A percentile compares a stretch with the other conserved stretches of the same genome.
Evolutionary conservation across 2,113 vertebrate genomes (phyloP).

Genomic region (Catagonus wagneri): DNA sequence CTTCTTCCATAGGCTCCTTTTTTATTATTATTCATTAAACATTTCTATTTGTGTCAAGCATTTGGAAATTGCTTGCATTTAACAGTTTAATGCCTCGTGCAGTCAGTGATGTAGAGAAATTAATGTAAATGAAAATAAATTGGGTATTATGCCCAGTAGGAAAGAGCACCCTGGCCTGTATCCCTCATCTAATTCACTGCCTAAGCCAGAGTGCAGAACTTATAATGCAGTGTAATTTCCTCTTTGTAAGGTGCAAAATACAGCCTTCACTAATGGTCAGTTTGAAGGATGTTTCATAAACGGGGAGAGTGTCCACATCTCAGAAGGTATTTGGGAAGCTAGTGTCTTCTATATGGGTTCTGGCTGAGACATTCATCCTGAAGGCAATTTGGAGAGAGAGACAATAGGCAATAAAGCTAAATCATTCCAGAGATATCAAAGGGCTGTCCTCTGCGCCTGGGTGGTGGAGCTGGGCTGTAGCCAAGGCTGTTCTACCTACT

Average conservation of each 20-base stretch:
- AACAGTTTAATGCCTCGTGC: constrained; percentile 75
- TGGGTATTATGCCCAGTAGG: constrained; percentile 67
- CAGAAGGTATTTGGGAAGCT: background rate
- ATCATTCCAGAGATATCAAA: constrained; percentile 68
- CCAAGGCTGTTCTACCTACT: constrained; percentile 45
- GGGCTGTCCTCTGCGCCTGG: constrained; percentile 57
- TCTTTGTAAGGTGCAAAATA: constrained; percentile 73
- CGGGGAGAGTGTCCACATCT: constrained; percentile 22
- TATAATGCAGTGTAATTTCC: constrained; percentile 71
- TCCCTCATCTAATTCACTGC: constrained; percentile 70
- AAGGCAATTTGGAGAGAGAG: constrained; percentile 77
- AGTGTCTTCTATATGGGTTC: constrained; percentile 52
- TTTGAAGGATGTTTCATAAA: constrained; percentile 53
- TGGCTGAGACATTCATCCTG: constrained; percentile 61
- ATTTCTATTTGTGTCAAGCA: constrained; percentile 79
- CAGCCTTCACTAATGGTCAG: constrained; percentile 63
- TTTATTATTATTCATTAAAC: constrained; percentile 71
- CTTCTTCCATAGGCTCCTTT: constrained; percentile 59
- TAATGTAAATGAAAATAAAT: constrained; percentile 85
- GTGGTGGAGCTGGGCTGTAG: constrained; percentile 37
- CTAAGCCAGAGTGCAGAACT: constrained; percentile 63
- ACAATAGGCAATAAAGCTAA: constrained; percentile 79
- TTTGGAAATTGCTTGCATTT: constrained; percentile 74
- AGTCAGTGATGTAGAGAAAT: constrained; percentile 77
- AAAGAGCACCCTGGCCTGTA: constrained; percentile 64